Percentiles rank a stretch among this genome's conserved stretches.
phyloP scores from a whole-genome alignment of 2,888 invertebrate genomes.

The Pheosia gnoma region DNA sequence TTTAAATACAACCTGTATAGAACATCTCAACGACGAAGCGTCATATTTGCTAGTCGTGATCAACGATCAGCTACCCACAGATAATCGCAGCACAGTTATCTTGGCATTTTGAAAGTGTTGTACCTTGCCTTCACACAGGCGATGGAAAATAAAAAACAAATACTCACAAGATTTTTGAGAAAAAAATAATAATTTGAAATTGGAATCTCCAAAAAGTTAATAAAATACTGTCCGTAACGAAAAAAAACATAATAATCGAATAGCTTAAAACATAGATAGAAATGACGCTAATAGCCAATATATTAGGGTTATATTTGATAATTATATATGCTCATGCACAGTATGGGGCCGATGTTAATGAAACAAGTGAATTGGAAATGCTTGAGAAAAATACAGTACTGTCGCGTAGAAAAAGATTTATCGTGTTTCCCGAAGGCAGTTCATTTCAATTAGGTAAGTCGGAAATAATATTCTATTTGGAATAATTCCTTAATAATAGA shows the following conservation, averaged over 20 bases:
- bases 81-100: conserved; percentile 34
- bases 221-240: background rate
- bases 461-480: background rate
- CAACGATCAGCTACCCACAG: conserved; percentile 38
- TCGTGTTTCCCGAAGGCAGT: conserved; percentile 85
- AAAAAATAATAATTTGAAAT: background rate
- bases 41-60: conserved; percentile 68
- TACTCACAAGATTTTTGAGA: background rate
- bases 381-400: conserved; percentile 54
- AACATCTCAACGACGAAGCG: conserved; percentile 38
- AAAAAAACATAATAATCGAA: background rate
- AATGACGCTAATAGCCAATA: conserved; percentile 15
- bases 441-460: conserved; percentile 84
- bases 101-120: conserved; percentile 24
- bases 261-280: conserved; percentile 5
- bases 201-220: background rate
- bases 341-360: conserved; percentile 20
- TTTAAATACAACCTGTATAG: conserved; percentile 45
- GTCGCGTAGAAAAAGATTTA: conserved; percentile 82
- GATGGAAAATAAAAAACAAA: background rate
- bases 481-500: no score
- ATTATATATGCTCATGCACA: conserved; percentile 17
- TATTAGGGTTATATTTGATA: conserved; percentile 17
- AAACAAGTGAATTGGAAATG: conserved; percentile 23
- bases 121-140: conserved; percentile 14